Conservation (phyloP, 53 echinoderm and acorn worm species). For the Luidia sarsii region DNA sequence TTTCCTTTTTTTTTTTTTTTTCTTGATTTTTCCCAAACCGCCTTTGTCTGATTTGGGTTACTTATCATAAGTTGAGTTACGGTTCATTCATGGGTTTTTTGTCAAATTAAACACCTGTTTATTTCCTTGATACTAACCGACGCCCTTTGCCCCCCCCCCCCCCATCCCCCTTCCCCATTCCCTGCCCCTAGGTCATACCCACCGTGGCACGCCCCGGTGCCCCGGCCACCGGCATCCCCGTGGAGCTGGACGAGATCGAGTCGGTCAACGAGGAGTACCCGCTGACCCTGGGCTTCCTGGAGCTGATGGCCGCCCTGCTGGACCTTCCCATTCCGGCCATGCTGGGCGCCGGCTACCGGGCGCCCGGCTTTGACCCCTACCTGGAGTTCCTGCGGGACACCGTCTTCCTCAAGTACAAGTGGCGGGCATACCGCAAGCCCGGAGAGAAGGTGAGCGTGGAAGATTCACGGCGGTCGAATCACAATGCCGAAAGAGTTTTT, state of each 20-base stretch:
- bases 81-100: no score
- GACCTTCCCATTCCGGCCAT: conserved; percentile 77
- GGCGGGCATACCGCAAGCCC: conserved; percentile 80
- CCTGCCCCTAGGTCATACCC: conserved; percentile 69
- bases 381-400: conserved; percentile 88
- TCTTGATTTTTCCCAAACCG: no score
- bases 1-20: no score
- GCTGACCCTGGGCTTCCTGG: conserved; percentile 80
- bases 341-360: conserved; percentile 84
- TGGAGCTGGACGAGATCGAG: conserved; percentile 96
- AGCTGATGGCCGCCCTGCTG: conserved; percentile 67
- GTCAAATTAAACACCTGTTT: no score
- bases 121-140: no score
- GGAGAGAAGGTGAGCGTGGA: conserved; percentile 70
- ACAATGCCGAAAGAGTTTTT: no score
- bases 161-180: no score
- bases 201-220: conserved; percentile 65
- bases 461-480: no score
- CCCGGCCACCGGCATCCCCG: conserved; percentile 72
- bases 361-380: conserved; percentile 99
- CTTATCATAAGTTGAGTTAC: no score
- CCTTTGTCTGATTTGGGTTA: no score
- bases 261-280: conserved; percentile 89
- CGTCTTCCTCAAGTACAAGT: conserved; percentile 84
- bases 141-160: no score